These are phyloP conservation scores for Crenuchus spilurus DNA, from an alignment of 2,797 vertebrate species.

Conservation along the genomic window DNA sequence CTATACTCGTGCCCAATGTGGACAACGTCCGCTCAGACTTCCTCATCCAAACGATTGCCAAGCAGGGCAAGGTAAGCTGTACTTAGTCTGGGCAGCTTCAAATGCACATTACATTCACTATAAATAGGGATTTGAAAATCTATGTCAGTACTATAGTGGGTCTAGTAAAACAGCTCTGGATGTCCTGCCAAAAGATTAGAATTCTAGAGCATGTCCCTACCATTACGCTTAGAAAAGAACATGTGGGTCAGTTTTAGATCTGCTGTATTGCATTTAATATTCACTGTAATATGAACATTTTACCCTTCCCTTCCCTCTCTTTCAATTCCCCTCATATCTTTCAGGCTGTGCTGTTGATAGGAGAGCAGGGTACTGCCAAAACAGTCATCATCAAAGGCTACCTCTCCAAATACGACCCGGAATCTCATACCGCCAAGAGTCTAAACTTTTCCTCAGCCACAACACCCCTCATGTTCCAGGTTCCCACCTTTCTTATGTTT, in stretches of 20 bases:
- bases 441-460: conserved; percentile 97
- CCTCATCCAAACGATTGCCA: conserved; percentile 89
- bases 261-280: conserved; percentile 14
- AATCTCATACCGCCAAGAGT: conserved; percentile 85
- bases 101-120: background rate
- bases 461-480: conserved; percentile 96
- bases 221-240: too few relatives aligned
- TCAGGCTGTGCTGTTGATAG: conserved; percentile 93
- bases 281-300: background rate
- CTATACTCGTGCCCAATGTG: conserved; percentile 94
- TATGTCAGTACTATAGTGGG: background rate
- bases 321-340: conserved; percentile 25
- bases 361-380: conserved; percentile 97
- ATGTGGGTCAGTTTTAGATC: background rate
- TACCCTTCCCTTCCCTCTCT: background rate
- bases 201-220: too few relatives aligned
- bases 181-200: background rate
- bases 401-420: conserved; percentile 90
- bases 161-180: background rate
- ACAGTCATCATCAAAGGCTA: conserved; percentile 93
- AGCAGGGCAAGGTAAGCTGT: conserved; percentile 90
- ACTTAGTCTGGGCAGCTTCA: background rate
- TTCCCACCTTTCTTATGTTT: conserved; percentile 59
- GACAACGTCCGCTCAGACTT: conserved; percentile 94
- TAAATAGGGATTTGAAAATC: background rate